A percentile compares a stretch with the other conserved stretches of the same genome.
phyloP scores from a whole-genome alignment of 1,140 invertebrate species.

The Tetragnatha versicolor region DNA sequence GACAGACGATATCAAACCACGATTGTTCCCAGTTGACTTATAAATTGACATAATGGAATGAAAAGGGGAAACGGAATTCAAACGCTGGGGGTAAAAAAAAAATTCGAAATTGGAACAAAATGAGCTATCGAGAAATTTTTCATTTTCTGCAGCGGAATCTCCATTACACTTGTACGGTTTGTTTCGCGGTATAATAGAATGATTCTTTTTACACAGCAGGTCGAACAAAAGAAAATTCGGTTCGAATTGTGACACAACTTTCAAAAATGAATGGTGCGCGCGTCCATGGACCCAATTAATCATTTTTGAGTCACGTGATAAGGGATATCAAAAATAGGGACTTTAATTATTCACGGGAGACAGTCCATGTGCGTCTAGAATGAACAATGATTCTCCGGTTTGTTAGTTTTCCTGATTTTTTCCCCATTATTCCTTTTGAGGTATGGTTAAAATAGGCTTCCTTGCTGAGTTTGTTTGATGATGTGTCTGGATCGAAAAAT shows the following conservation, averaged over 20 bases:
- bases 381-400: too few species aligned
- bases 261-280: background rate
- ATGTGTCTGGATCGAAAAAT: too few species aligned
- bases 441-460: too few species aligned
- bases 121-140: conserved; percentile 26
- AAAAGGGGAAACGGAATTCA: conserved; percentile 1
- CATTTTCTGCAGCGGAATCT: background rate
- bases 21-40: conserved; percentile 34
- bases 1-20: conserved; percentile 17
- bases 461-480: too few species aligned
- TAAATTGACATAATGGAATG: conserved; percentile 31
- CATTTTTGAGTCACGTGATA: background rate
- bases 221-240: conserved; percentile 18
- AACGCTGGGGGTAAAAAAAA: background rate
- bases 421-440: too few species aligned
- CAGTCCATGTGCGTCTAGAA: too few species aligned
- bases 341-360: conserved; percentile 30
- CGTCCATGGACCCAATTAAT: conserved; percentile 33
- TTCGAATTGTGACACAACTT: conserved; percentile 17
- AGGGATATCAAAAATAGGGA: background rate
- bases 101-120: conserved; percentile 21
- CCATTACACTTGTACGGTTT: background rate
- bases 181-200: conserved; percentile 37
- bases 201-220: conserved; percentile 16
- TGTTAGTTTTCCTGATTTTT: too few species aligned